Conservation (phyloP, 2,113 vertebrate genomes). For the Psettodes erumei region DNA sequence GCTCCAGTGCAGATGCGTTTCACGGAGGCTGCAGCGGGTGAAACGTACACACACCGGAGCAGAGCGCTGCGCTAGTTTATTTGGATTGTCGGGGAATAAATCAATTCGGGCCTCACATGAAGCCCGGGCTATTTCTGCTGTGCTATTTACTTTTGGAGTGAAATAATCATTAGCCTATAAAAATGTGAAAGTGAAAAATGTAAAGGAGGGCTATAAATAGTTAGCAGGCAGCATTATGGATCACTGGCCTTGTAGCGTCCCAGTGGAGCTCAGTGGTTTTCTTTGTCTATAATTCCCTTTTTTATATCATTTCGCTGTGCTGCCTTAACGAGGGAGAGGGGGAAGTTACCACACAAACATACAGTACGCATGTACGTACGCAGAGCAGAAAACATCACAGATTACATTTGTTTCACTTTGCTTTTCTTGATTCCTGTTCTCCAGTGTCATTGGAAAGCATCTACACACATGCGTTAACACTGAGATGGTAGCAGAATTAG, state of each 20-base stretch:
- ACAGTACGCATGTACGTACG: background rate
- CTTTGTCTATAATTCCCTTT: constrained; percentile 61
- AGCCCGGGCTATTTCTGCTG: constrained; percentile 69
- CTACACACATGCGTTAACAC: background rate
- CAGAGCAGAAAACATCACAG: constrained; percentile 4
- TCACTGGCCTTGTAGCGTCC: constrained; percentile 67
- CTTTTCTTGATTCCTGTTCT: background rate
- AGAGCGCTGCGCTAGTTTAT: constrained; percentile 56
- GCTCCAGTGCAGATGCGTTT: constrained; percentile 47
- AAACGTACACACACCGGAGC: constrained; percentile 23
- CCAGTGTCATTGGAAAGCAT: background rate
- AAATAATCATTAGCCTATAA: constrained; percentile 84
- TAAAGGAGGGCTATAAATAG: constrained; percentile 81
- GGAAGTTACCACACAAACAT: constrained; percentile 9
- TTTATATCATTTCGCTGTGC: constrained; percentile 41
- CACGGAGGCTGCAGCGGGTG: constrained; percentile 23
- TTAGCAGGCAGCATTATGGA: constrained; percentile 69
- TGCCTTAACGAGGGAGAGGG: constrained; percentile 16
- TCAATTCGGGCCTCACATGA: constrained; percentile 77
- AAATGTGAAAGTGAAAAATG: constrained; percentile 80
- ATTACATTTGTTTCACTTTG: background rate
- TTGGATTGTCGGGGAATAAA: constrained; percentile 68
- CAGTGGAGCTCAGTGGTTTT: constrained; percentile 53
- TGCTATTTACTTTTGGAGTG: constrained; percentile 77
- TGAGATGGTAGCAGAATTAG: background rate